Evolutionary conservation across 2,797 vertebrate species (phyloP), one percentile per base, ranked within the genome.

Genomic region (Anisognathus igniventris): DNA sequence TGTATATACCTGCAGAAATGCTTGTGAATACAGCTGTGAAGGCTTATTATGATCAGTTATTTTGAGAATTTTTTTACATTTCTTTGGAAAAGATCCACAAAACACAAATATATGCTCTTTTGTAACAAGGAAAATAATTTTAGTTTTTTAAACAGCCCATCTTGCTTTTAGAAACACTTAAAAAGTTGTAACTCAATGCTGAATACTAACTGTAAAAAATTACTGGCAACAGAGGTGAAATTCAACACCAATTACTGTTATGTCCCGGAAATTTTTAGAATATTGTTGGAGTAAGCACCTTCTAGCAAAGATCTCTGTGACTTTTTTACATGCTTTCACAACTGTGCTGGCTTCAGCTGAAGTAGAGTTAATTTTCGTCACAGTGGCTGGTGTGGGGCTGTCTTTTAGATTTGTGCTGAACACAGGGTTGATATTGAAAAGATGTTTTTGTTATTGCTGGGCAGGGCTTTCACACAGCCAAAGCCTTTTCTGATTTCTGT

Each of bases 351-450:
- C 47, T 77, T 68, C 20, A 31, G 5, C 21, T 54, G 21, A 12
- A 7, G 21, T 47, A 40, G 13, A 39, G 28, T 33, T 45, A 30
- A 76, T 61, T 25, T 40, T 25, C 7, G 25, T 33, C 47, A 12
- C 11, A 54, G 30, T 47, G 17, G 3, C 33, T 53, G 11, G 3
- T 53, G 2, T 25, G 5, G 6, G 10, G 5, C 3, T 25, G 1
- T 12, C 9, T 18, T 53, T 30, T 25, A 13, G 21, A 33, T 53
- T 76, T 61, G 24, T 30, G 24, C 9, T 33, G 47, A 61, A 3
- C 39, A 33, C 5, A 18, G 17, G 9, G 4, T 5, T 68, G 40
- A 25, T 33, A 40, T 30, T 7, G 30, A 2, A 30, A 13, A 68
- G 19, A 33, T 45, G 10, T 4, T 47, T 54, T 22, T 61, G 7